Evolutionary conservation across 2,888 invertebrate genomes (phyloP).

Genomic region (Cryptosula pallasiana): DNA sequence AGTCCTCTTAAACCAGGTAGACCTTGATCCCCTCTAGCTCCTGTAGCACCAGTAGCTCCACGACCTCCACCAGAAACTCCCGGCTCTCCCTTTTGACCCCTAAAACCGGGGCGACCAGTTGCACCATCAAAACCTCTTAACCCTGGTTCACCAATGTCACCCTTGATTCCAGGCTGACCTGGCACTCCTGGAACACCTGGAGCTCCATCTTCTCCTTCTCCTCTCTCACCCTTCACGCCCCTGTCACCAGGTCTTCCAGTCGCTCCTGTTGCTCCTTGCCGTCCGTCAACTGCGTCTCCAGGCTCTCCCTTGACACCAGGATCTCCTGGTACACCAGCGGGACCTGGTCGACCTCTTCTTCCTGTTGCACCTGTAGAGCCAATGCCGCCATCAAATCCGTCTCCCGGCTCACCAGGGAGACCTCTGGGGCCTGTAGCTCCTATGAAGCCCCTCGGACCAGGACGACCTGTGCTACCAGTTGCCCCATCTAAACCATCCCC

Average conservation of each 20-base stretch:
- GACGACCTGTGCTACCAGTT: slow-evolving; percentile 20
- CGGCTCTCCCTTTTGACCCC: slow-evolving; percentile 28
- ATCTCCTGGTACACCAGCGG: neutral
- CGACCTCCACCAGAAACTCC: slow-evolving; percentile 24
- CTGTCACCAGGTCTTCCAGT: slow-evolving; percentile 26
- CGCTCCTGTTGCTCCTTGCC: slow-evolving; percentile 27
- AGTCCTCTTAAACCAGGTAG: slow-evolving; percentile 26
- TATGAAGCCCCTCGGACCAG: slow-evolving; percentile 18
- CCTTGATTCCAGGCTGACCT: slow-evolving; percentile 25
- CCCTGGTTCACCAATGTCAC: neutral
- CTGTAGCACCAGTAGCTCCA: slow-evolving; percentile 19
- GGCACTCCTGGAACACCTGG: slow-evolving; percentile 25
- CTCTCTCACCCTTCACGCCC: slow-evolving; percentile 27
- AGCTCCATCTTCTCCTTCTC: slow-evolving; percentile 27
- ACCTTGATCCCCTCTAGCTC: slow-evolving; percentile 23
- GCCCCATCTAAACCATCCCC: slow-evolving; percentile 14
- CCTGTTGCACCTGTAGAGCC: slow-evolving; percentile 24
- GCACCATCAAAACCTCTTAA: slow-evolving; percentile 27
- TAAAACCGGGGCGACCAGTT: slow-evolving; percentile 28
- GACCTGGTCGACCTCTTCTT: slow-evolving; percentile 5
- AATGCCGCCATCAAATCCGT: slow-evolving; percentile 2
- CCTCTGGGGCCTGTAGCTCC: slow-evolving; percentile 24
- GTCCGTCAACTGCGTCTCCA: slow-evolving; percentile 27
- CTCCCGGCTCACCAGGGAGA: slow-evolving; percentile 26
- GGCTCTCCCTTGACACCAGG: slow-evolving; percentile 27